Conservation (phyloP, 1,140 invertebrate species). For the Pogonus chalceus region DNA sequence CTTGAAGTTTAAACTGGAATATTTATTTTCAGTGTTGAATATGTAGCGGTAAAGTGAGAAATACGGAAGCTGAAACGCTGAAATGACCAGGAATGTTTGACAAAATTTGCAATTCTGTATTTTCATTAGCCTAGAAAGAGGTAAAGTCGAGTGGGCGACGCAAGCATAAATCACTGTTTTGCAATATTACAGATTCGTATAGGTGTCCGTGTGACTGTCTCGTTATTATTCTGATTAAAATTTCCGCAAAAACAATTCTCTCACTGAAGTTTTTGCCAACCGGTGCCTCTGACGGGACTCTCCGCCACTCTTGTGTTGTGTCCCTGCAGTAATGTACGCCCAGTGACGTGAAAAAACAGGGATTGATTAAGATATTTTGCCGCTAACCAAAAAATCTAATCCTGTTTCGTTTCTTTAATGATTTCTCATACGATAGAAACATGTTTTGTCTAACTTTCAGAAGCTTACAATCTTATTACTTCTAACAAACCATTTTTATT, state of each 20-base stretch:
- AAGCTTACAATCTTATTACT: too few relatives aligned
- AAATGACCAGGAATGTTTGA: too few relatives aligned
- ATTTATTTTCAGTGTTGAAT: too few relatives aligned
- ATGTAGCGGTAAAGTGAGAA: too few relatives aligned
- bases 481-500: too few relatives aligned
- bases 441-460: too few relatives aligned
- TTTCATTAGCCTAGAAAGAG: neutral
- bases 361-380: too few relatives aligned
- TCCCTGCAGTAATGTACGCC: neutral
- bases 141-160: neutral
- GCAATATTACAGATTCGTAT: neutral
- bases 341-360: neutral
- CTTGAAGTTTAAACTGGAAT: too few relatives aligned
- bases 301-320: neutral
- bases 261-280: neutral
- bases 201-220: neutral
- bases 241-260: neutral
- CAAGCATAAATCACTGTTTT: neutral
- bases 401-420: too few relatives aligned
- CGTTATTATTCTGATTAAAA: neutral
- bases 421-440: too few relatives aligned
- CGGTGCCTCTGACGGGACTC: neutral
- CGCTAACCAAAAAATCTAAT: too few relatives aligned
- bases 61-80: too few relatives aligned
- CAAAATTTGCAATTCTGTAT: neutral